Conservation (phyloP, 2,113 vertebrate genomes). For the Xiphorhynchus elegans region DNA sequence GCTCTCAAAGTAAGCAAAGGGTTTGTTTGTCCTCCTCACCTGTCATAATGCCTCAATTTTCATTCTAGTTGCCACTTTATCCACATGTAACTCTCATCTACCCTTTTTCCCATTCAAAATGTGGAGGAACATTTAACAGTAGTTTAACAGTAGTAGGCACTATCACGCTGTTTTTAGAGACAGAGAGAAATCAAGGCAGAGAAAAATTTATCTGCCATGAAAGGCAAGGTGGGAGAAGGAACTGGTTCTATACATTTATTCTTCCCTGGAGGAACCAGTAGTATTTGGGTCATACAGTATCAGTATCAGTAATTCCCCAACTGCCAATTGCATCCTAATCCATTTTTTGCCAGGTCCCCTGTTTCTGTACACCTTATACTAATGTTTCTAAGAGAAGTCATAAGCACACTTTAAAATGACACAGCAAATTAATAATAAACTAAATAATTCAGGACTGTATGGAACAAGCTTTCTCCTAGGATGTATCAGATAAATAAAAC, state of each 20-base stretch:
- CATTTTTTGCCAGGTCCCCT: neutral
- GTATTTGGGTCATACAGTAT: neutral
- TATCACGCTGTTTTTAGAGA: neutral
- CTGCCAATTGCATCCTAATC: neutral
- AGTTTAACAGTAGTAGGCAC: neutral
- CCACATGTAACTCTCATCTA: neutral
- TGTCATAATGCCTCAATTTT: neutral
- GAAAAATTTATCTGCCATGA: neutral
- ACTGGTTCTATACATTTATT: neutral
- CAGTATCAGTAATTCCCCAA: neutral
- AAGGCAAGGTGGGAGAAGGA: neutral
- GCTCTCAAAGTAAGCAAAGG: neutral
- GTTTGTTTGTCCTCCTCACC: neutral
- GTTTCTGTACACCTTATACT: neutral
- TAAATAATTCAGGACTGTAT: conserved; percentile 38
- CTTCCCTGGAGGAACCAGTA: neutral
- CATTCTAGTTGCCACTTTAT: neutral
- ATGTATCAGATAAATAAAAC: conserved; percentile 46
- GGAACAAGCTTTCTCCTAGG: neutral
- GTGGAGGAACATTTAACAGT: neutral
- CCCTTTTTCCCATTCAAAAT: neutral
- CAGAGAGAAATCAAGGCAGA: neutral
- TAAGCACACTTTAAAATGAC: conserved; percentile 27
- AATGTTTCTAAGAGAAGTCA: neutral
- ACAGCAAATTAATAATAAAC: conserved; percentile 35